Evolutionary conservation across 2,113 vertebrate species (phyloP).

Genomic region (Phylloscopus trochiloides): DNA sequence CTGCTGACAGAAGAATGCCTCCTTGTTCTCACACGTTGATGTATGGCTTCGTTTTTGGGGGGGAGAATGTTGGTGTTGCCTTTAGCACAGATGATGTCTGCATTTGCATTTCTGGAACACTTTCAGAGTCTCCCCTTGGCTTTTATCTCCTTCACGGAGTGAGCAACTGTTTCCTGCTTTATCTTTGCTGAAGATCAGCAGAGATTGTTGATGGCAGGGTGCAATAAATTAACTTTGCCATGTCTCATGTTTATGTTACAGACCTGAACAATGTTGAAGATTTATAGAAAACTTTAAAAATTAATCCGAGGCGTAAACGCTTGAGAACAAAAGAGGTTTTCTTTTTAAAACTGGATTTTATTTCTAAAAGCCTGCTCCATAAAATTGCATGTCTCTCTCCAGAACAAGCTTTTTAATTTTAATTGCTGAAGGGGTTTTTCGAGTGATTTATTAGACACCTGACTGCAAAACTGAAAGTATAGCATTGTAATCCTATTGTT

Average conservation of each 20-base stretch:
- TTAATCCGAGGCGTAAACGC: not conserved
- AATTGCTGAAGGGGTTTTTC: not conserved
- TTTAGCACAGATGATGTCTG: slow-evolving; percentile 39
- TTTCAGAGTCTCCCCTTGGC: slow-evolving; percentile 11
- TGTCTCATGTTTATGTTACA: not conserved
- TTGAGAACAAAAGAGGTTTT: not conserved
- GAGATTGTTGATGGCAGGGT: not conserved
- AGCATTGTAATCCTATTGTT: not conserved
- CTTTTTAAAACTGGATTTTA: not conserved
- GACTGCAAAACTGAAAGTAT: not conserved
- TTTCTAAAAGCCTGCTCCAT: not conserved
- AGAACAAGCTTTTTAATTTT: not conserved
- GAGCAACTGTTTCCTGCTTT: slow-evolving; percentile 12
- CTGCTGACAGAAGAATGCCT: slow-evolving; percentile 38
- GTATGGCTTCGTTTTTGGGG: not conserved
- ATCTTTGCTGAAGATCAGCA: slow-evolving; percentile 43
- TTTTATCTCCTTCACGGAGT: slow-evolving; percentile 42
- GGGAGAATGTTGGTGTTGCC: slow-evolving; percentile 21
- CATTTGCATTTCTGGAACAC: slow-evolving; percentile 56
- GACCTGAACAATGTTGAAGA: slow-evolving; percentile 9
- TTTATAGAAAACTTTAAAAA: slow-evolving; percentile 30
- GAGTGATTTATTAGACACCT: slow-evolving; percentile 9
- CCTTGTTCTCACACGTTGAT: slow-evolving; percentile 56
- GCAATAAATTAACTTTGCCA: slow-evolving; percentile 51
- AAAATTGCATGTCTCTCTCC: not conserved